Evolutionary conservation across 2,797 vertebrate species (phyloP).

Genomic region (Serranus cabrilla): DNA sequence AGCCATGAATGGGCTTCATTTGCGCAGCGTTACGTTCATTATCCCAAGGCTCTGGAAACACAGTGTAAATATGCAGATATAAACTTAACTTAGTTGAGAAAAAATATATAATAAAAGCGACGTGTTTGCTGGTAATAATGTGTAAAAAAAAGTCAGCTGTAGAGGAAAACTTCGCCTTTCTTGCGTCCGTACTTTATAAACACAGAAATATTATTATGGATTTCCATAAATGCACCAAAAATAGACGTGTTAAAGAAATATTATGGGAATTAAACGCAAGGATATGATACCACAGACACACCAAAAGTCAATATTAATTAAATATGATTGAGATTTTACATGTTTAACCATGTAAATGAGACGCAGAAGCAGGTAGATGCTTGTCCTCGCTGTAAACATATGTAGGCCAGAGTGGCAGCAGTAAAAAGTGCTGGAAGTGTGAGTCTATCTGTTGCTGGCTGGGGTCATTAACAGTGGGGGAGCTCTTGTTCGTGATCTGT

Average conservation of each 20-base stretch:
- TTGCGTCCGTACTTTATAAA: neutral
- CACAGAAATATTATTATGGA: neutral
- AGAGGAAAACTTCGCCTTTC: conserved; percentile 6
- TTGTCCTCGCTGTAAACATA: conserved; percentile 50
- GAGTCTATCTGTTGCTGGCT: conserved; percentile 76
- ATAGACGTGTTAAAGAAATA: neutral
- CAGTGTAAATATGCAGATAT: conserved; percentile 41
- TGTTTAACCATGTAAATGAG: conserved; percentile 39
- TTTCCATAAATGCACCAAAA: conserved; percentile 15
- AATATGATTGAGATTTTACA: conserved; percentile 6
- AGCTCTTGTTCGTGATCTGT: conserved; percentile 83
- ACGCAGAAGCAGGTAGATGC: conserved; percentile 37
- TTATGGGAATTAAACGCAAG: neutral
- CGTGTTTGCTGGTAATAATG: conserved; percentile 9
- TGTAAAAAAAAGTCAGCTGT: neutral
- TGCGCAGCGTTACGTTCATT: conserved; percentile 62
- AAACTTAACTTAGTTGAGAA: conserved; percentile 22
- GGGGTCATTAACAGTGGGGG: conserved; percentile 81
- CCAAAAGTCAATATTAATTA: conserved; percentile 20
- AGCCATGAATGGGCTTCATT: conserved; percentile 68
- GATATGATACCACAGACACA: neutral
- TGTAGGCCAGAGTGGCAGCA: conserved; percentile 66
- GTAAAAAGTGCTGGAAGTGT: conserved; percentile 65
- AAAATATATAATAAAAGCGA: neutral
- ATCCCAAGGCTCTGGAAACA: conserved; percentile 49